Percentiles rank a stretch among this genome's conserved stretches.
Evolutionary conservation across 1,140 invertebrate species (phyloP).

Genomic region (Bombus cullumanus): DNA sequence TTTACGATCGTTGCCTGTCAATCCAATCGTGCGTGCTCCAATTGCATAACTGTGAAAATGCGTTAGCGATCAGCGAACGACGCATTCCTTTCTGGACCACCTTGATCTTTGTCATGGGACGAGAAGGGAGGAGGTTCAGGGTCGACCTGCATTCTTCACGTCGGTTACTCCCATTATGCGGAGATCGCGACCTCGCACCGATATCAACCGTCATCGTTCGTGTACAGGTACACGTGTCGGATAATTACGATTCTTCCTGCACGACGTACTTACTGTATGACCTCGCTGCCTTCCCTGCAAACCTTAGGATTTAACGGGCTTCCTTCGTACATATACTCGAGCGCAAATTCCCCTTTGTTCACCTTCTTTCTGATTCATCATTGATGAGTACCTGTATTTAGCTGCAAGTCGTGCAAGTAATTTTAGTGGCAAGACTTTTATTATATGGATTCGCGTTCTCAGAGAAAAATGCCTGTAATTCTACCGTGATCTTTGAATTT

Average conservation of each 20-base stretch:
- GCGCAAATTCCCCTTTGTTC: neutral
- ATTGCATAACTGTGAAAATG: slow-evolving; percentile 61
- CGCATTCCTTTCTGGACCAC: slow-evolving; percentile 51
- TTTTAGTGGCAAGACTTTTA: too few relatives aligned
- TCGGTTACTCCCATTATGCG: slow-evolving; percentile 66
- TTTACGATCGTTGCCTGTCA: neutral
- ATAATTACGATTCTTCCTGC: slow-evolving; percentile 58
- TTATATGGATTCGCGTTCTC: too few relatives aligned
- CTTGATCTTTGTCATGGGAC: slow-evolving; percentile 70
- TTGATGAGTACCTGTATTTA: neutral
- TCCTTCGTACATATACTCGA: slow-evolving; percentile 1
- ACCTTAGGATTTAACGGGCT: slow-evolving; percentile 34
- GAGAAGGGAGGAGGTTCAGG: slow-evolving; percentile 62
- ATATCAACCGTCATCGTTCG: slow-evolving; percentile 55
- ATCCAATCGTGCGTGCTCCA: neutral
- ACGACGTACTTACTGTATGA: slow-evolving; percentile 31
- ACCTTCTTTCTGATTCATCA: neutral
- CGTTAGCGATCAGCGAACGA: slow-evolving; percentile 34
- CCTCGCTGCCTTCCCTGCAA: slow-evolving; percentile 28
- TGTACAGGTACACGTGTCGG: slow-evolving; percentile 49
- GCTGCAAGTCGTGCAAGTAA: too few relatives aligned
- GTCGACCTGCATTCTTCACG: slow-evolving; percentile 70
- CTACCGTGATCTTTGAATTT: too few relatives aligned
- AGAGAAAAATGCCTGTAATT: too few relatives aligned
- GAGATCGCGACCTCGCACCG: slow-evolving; percentile 59